phyloP scores from a whole-genome alignment of 2,797 vertebrate genomes.

The Carapus acus region DNA sequence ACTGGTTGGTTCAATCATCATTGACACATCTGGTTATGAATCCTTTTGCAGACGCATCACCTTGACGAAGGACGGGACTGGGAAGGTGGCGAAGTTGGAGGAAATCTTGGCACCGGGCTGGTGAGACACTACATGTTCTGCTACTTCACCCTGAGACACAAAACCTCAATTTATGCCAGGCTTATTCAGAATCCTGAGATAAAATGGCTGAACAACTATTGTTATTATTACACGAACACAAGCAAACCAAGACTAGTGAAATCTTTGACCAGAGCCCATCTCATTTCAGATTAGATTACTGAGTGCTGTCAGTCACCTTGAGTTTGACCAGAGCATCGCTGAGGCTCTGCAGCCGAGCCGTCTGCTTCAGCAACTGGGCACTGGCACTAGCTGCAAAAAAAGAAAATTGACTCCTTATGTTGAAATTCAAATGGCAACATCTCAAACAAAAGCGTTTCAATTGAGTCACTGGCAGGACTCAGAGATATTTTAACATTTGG shows the following conservation, averaged over 20 bases:
- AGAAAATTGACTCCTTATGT: too few species aligned
- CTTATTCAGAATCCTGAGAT: too few species aligned
- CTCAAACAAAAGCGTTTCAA: too few species aligned
- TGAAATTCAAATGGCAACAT: too few species aligned
- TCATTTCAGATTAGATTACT: too few species aligned
- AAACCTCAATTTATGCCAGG: neutral
- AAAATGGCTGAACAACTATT: too few species aligned
- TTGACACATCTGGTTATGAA: neutral
- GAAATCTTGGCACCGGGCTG: constrained; percentile 76
- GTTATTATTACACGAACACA: too few species aligned
- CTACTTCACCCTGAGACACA: constrained; percentile 77
- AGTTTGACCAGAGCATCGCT: constrained; percentile 78
- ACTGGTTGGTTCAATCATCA: too few species aligned
- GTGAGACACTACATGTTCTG: constrained; percentile 77
- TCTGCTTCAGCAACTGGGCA: constrained; percentile 80
- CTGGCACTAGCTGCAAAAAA: constrained; percentile 67
- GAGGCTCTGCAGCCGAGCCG: constrained; percentile 74
- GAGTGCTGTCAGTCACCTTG: constrained; percentile 68
- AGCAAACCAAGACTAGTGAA: too few species aligned
- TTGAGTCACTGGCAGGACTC: too few species aligned
- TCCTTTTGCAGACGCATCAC: constrained; percentile 48
- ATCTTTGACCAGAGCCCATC: too few species aligned
- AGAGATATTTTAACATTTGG: too few species aligned
- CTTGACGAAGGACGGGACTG: constrained; percentile 80
- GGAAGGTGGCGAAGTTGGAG: constrained; percentile 85